Evolutionary conservation across 2,888 invertebrate genomes (phyloP).

Genomic region (Ophion ventricosus): DNA sequence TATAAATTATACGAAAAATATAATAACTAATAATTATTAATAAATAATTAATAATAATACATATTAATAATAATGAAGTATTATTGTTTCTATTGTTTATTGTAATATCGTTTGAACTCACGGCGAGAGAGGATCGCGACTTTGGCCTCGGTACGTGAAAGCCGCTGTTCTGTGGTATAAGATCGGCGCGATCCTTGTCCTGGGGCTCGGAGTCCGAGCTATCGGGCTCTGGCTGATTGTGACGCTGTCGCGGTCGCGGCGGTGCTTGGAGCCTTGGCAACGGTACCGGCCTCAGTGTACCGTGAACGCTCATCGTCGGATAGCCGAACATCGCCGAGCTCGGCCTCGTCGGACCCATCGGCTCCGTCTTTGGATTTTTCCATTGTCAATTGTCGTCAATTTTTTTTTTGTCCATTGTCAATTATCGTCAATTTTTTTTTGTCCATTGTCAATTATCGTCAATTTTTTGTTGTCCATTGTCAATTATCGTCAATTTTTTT

Average conservation of each 20-base stretch:
- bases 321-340: constrained; percentile 94
- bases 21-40: too few relatives aligned
- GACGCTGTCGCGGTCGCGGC: constrained; percentile 77
- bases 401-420: neutral
- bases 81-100: too few relatives aligned
- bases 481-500: neutral
- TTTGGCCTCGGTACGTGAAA: constrained; percentile 93
- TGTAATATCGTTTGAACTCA: constrained; percentile 78
- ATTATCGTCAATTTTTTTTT: too few relatives aligned
- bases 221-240: constrained; percentile 79
- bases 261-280: constrained; percentile 86
- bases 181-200: constrained; percentile 90
- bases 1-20: too few relatives aligned
- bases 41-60: too few relatives aligned
- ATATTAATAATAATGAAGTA: too few relatives aligned
- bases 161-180: constrained; percentile 87
- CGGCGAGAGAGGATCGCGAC: constrained; percentile 89
- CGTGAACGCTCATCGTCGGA: constrained; percentile 86
- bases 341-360: constrained; percentile 89
- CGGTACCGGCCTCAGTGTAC: constrained; percentile 89
- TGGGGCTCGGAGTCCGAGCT: constrained; percentile 82
- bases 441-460: too few relatives aligned
- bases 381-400: neutral
- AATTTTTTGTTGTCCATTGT: neutral
- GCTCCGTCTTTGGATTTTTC: constrained; percentile 86